Evolutionary conservation across 2,888 invertebrate species (phyloP), one percentile per base, ranked within the genome.

Genomic region (Platycheirus rosarum): DNA sequence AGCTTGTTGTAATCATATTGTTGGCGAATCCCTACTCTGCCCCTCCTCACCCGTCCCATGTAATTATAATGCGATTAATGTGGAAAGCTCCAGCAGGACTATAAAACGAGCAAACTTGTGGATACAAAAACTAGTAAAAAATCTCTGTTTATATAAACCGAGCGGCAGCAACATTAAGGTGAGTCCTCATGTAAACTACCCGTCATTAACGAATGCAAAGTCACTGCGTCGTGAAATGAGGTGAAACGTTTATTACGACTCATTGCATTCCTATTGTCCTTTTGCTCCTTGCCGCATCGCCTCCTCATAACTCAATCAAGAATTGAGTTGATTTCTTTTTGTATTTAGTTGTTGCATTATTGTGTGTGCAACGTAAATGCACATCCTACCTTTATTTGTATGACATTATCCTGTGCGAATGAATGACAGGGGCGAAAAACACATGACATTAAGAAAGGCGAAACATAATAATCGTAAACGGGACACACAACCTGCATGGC

Each of bases 1-100:
- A 80, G 80, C 65, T 76, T 75, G 80, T 75, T 80, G 75, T 65
- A 80, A 26, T 26, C 14, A 76, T 57, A 57, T 35, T 66, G 53
- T 55, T 79, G 29, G n/a, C n/a, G n/a, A n/a, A n/a, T n/a, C n/a
- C n/a, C n/a, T n/a, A n/a, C n/a, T n/a, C n/a, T n/a, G n/a, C n/a
- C 29, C 20, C 18, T 11, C 26, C 44, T 55, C 63, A 46, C 48
- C 69, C 65, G 37, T 74, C 49, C 74, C 79, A 26, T 76, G 76
- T 76, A 80, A 80, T 80, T 80, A 80, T 80, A 76, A 80, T 80
- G 70, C 80, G 80, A 80, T 80, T 80, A 76, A 66, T 70, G 79
- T 75, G n/a, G 14, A 68, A 74, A 49, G 35, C 55, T 23, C 37
- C 0, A 40, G 23, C 55, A 40, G 9, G 40, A 40, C 55, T 40